Conservation (phyloP, 2,888 invertebrate genomes). For the Pecten maximus region DNA sequence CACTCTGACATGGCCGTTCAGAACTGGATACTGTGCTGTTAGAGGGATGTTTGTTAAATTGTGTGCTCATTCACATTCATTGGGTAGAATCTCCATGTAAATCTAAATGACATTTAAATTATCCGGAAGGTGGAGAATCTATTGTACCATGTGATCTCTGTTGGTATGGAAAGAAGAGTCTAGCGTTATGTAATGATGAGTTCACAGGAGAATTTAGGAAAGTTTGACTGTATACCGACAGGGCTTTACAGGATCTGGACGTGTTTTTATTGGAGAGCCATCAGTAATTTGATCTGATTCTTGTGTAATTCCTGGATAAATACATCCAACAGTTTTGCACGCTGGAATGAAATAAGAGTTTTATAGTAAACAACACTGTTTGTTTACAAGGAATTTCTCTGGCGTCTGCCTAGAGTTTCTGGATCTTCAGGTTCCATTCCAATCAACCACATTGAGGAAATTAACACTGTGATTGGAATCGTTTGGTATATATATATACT, state of each 20-base stretch:
- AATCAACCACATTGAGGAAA: too few relatives aligned
- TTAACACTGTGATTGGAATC: neutral
- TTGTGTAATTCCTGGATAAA: neutral
- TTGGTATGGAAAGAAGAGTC: neutral
- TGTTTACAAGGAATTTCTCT: neutral
- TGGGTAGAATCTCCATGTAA: neutral
- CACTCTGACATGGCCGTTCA: too few relatives aligned
- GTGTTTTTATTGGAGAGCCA: too few relatives aligned
- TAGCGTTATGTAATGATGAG: neutral
- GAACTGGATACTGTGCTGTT: neutral
- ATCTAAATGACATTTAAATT: neutral
- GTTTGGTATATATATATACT: neutral
- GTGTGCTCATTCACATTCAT: neutral
- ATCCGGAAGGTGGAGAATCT: neutral
- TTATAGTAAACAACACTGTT: neutral
- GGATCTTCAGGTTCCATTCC: neutral
- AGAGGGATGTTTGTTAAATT: neutral
- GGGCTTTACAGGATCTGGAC: too few relatives aligned
- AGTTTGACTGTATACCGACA: too few relatives aligned
- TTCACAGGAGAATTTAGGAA: neutral
- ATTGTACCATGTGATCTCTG: neutral
- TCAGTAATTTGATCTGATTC: neutral
- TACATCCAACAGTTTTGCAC: neutral
- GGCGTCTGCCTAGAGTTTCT: neutral
- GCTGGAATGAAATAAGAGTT: neutral